phyloP scores from a whole-genome alignment of 2,888 invertebrate genomes.

The Fragum sueziense region DNA sequence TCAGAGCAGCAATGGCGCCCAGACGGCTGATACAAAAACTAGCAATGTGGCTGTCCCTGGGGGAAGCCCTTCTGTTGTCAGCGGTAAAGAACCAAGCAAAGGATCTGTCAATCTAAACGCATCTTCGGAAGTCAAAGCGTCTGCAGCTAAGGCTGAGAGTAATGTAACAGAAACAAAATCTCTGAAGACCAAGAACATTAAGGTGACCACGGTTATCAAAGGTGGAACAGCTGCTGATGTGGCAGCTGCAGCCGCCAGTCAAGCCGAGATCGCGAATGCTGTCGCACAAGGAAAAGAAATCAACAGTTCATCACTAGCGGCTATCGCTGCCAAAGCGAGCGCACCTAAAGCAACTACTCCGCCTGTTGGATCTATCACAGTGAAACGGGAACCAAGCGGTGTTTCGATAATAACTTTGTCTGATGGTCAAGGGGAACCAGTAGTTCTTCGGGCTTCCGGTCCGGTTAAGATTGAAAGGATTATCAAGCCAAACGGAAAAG shows the following conservation, averaged over 20 bases:
- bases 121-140: slow-evolving; percentile 19
- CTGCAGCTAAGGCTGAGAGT: slow-evolving; percentile 30
- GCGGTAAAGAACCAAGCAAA: neutral
- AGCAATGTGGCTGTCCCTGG: neutral
- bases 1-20: neutral
- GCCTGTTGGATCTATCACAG: slow-evolving; percentile 52
- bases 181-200: slow-evolving; percentile 50
- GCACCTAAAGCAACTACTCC: neutral
- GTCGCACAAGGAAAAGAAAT: slow-evolving; percentile 52
- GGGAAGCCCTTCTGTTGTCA: neutral
- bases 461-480: slow-evolving; percentile 57
- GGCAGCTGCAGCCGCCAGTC: slow-evolving; percentile 42
- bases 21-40: neutral
- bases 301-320: slow-evolving; percentile 29
- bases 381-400: slow-evolving; percentile 50
- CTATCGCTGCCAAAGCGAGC: slow-evolving; percentile 7
- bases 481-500: slow-evolving; percentile 46
- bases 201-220: slow-evolving; percentile 49
- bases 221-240: slow-evolving; percentile 40
- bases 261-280: slow-evolving; percentile 49
- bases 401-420: slow-evolving; percentile 53
- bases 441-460: slow-evolving; percentile 50
- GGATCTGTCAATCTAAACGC: slow-evolving; percentile 11
- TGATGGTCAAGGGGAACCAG: slow-evolving; percentile 55
- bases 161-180: slow-evolving; percentile 53